Base-by-base conservation (phyloP, 2,797 vertebrate genomes). In the Acipenser ruthenus region DNA sequence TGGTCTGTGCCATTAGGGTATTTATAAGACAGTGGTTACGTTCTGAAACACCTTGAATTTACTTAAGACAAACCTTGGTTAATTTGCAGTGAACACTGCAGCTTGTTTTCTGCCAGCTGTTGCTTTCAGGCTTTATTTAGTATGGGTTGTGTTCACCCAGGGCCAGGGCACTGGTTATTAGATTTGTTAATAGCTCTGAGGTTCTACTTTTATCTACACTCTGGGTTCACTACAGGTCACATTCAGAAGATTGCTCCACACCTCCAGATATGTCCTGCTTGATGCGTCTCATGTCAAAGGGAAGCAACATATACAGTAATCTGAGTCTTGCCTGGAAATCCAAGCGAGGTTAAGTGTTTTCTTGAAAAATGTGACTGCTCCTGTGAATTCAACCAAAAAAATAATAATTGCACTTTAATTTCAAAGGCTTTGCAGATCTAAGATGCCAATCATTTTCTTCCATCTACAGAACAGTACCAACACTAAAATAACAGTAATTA, bases 161-260 rank as follows among this genome's bases (percentile, higher is more conserved):
- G 23, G 23, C 23, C 23, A 37, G 23, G 23, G 23, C 23, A 37
- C 23, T 37, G 23, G 23, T 37, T 37, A 37, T 3, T 37, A 37
- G 23, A 4, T 37, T 37, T 37, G 55, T n/a, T 58, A 58, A 58
- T 58, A n/a, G 55, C 10, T 7, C 2, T 58, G 12, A 11, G 13
- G 55, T 13, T n/a, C 55, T 7, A 7, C 6, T 58, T 58, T 58
- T 11, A 10, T 58, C 13, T n/a, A 6, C 55, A 58, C 12, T 58
- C 6, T 11, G 55, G 55, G 55, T 6, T 58, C 55, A 11, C 6
- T 58, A 6, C 55, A 58, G 55, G 6, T 58, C 55, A 58, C 9
- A n/a, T 58, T 58, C 13, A n/a, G 9, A 58, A 58, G 55, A 58
- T 58, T 58, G 55, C 12, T 58, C 55, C 55, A 58, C 55, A 15